Evolutionary conservation across 1,140 invertebrate species (phyloP).

Genomic region (Neotoxoptera formosana): DNA sequence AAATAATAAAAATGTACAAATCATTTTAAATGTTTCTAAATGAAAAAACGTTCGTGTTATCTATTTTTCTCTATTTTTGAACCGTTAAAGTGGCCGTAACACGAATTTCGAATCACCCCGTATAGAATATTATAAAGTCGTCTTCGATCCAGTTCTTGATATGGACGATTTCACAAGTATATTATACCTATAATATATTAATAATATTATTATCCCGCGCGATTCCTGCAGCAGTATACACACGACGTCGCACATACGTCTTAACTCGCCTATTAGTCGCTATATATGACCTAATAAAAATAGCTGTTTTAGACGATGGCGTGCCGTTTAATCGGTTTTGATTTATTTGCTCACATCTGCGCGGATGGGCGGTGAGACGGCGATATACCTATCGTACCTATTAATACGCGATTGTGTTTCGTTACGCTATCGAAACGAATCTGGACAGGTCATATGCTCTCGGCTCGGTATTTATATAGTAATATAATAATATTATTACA

Average conservation of each 20-base stretch:
- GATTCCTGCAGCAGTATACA: not conserved
- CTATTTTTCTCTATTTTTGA: too few relatives aligned
- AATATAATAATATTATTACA: not conserved
- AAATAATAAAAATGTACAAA: too few relatives aligned
- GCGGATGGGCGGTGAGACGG: not conserved
- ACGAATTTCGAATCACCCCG: too few relatives aligned
- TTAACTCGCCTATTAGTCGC: not conserved
- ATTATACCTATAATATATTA: too few relatives aligned
- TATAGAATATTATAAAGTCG: too few relatives aligned
- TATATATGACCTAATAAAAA: not conserved
- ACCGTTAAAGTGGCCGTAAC: too few relatives aligned
- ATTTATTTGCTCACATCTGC: not conserved
- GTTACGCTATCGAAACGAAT: not conserved
- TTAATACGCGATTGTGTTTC: not conserved
- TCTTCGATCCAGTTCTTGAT: too few relatives aligned
- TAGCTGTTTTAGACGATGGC: not conserved
- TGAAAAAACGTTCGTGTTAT: too few relatives aligned
- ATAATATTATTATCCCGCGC: not conserved
- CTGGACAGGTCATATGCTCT: conserved; percentile 6
- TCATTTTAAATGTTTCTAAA: too few relatives aligned
- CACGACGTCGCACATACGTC: not conserved
- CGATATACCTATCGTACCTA: not conserved
- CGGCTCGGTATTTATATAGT: not conserved
- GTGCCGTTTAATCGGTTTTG: conserved; percentile 1
- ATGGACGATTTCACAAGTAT: too few relatives aligned